These are phyloP conservation scores for Zaprionus obscuricornis DNA, from an alignment of 2,888 invertebrate species.

Conservation along the genomic window DNA sequence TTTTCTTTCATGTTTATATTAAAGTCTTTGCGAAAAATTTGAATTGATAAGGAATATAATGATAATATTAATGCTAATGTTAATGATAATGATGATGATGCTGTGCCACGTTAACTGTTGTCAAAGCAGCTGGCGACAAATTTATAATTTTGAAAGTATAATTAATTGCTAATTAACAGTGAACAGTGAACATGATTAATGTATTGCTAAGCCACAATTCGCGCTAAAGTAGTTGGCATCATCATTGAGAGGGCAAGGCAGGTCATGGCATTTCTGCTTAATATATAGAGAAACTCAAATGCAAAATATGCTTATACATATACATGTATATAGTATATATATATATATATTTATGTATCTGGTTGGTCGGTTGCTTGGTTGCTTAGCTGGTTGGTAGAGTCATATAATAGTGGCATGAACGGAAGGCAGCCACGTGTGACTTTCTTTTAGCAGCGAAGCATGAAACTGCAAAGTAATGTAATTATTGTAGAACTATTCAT, in stretches of 20 bases:
- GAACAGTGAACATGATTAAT: constrained; percentile 71
- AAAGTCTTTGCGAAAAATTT: too few species aligned
- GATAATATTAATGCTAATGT: too few species aligned
- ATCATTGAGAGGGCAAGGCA: too few species aligned
- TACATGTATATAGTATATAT: not conserved
- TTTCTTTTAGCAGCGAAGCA: constrained; percentile 46
- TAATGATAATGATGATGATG: too few species aligned
- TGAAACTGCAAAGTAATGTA: constrained; percentile 74
- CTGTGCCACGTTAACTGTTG: not conserved
- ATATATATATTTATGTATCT: not conserved
- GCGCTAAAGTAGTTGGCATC: constrained; percentile 29
- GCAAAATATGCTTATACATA: too few species aligned
- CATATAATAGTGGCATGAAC: too few species aligned
- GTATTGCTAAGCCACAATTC: constrained; percentile 22
- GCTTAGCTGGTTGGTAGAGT: too few species aligned
- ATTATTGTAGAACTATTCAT: constrained; percentile 75
- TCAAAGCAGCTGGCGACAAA: constrained; percentile 52
- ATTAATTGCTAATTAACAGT: constrained; percentile 76
- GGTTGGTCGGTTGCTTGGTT: too few species aligned
- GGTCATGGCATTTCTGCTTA: too few species aligned
- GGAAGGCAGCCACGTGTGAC: constrained; percentile 70
- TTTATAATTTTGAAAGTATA: constrained; percentile 66
- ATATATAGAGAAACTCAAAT: too few species aligned
- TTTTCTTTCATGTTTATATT: too few species aligned
- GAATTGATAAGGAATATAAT: constrained; percentile 15